Percentiles rank a stretch among this genome's conserved stretches.
phyloP scores from a whole-genome alignment of 2,888 invertebrate genomes.

The Hipparchia sbordonii region DNA sequence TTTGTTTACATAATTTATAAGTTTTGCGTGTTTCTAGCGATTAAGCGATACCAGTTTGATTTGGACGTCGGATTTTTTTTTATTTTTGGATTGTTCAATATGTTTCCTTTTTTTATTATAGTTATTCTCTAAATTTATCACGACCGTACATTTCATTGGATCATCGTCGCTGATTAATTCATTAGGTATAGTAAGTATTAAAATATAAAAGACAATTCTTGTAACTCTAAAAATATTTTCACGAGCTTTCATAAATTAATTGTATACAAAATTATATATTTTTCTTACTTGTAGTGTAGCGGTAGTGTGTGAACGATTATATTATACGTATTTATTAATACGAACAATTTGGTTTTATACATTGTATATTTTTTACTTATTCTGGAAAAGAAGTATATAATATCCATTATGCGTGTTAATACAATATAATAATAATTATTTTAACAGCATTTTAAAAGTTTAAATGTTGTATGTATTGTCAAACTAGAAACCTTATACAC shows the following conservation, averaged over 20 bases:
- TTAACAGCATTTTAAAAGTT: conserved; percentile 6
- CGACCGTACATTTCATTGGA: conserved; percentile 36
- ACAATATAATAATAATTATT: neutral
- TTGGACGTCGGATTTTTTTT: conserved; percentile 43
- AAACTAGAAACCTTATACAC: conserved; percentile 4
- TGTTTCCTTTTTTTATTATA: conserved; percentile 36
- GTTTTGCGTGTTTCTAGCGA: conserved; percentile 63
- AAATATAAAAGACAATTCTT: conserved; percentile 79
- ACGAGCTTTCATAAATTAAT: conserved; percentile 80
- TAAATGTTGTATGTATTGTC: conserved; percentile 4
- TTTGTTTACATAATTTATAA: conserved; percentile 61
- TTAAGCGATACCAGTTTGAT: conserved; percentile 40
- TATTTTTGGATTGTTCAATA: conserved; percentile 42
- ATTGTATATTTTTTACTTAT: conserved; percentile 31
- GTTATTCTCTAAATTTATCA: conserved; percentile 58
- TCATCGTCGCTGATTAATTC: conserved; percentile 42
- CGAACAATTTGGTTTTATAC: conserved; percentile 50
- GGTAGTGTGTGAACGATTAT: conserved; percentile 52
- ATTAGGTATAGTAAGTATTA: conserved; percentile 49
- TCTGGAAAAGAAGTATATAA: conserved; percentile 42
- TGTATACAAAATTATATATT: conserved; percentile 71
- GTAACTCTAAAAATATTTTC: conserved; percentile 71
- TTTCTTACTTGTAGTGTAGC: conserved; percentile 77
- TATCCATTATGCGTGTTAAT: conserved; percentile 7
- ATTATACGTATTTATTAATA: conserved; percentile 30